phyloP scores from a whole-genome alignment of 2,888 invertebrate genomes.

The Liopterus haemorrhoidalis region DNA sequence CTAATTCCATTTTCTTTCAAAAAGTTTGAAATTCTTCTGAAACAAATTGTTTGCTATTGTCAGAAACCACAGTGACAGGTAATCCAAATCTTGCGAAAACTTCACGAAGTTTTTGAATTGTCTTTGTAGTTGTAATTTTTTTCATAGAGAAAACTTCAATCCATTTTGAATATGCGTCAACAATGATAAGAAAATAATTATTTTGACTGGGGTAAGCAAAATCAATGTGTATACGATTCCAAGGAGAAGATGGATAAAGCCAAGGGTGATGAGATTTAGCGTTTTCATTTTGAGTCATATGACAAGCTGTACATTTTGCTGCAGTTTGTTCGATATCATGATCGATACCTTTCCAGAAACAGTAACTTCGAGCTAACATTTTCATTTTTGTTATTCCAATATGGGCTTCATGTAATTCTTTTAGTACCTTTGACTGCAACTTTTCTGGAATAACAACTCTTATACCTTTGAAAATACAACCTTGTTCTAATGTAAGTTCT shows the following conservation, averaged over 20 bases:
- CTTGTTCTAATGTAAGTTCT: slow-evolving; percentile 10
- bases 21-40: too few species aligned
- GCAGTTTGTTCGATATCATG: slow-evolving; percentile 17
- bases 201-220: slow-evolving; percentile 23
- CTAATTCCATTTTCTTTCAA: too few species aligned
- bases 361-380: slow-evolving; percentile 22
- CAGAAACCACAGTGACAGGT: too few species aligned
- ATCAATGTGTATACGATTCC: slow-evolving; percentile 30
- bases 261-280: slow-evolving; percentile 20
- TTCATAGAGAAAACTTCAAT: slow-evolving; percentile 1
- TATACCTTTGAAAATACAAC: slow-evolving; percentile 21
- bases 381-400: slow-evolving; percentile 24
- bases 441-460: slow-evolving; percentile 12
- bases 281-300: slow-evolving; percentile 9
- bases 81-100: neutral
- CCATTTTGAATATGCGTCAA: slow-evolving; percentile 22
- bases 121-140: neutral
- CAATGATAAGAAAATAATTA: slow-evolving; percentile 24
- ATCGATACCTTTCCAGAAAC: slow-evolving; percentile 27
- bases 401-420: slow-evolving; percentile 22
- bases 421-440: slow-evolving; percentile 10
- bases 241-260: slow-evolving; percentile 27
- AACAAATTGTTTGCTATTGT: too few species aligned
- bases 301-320: slow-evolving; percentile 18
- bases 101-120: neutral